phyloP scores from a whole-genome alignment of 1,140 invertebrate species.

The Zaprionus camerounensis region DNA sequence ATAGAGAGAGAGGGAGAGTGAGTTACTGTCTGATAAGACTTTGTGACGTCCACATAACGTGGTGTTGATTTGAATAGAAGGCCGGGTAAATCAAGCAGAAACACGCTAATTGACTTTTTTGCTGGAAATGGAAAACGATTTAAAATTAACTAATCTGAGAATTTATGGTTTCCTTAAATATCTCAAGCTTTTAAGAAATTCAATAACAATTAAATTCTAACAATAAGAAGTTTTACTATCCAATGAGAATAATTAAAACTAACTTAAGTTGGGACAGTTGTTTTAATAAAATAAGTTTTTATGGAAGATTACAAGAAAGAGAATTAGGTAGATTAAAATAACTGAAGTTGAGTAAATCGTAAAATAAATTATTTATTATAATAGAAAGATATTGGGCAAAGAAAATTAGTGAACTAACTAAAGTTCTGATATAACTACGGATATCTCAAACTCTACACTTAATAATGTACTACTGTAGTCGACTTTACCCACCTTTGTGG shows the following conservation, averaged over 20 bases:
- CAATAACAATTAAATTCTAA: background rate
- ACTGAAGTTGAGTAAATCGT: too few species aligned
- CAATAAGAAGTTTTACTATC: too few species aligned
- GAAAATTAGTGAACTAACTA: too few species aligned
- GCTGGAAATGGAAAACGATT: background rate
- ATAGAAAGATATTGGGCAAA: too few species aligned
- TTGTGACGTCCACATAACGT: background rate
- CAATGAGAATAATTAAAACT: background rate
- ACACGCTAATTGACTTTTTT: background rate
- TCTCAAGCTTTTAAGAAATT: background rate
- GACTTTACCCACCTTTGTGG: background rate
- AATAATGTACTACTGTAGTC: too few species aligned
- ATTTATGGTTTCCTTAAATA: background rate
- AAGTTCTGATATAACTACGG: too few species aligned
- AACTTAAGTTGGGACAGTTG: background rate
- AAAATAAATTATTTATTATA: too few species aligned
- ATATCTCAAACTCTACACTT: too few species aligned
- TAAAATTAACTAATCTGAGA: background rate
- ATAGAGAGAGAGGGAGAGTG: background rate
- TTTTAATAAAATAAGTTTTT: too few species aligned
- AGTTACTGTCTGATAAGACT: conserved; percentile 30
- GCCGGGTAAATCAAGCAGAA: background rate
- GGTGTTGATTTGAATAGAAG: background rate
- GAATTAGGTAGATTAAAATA: too few species aligned
- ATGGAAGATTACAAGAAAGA: too few species aligned